phyloP scores from a whole-genome alignment of 2,113 vertebrate species.

The Fulmarus glacialis region DNA sequence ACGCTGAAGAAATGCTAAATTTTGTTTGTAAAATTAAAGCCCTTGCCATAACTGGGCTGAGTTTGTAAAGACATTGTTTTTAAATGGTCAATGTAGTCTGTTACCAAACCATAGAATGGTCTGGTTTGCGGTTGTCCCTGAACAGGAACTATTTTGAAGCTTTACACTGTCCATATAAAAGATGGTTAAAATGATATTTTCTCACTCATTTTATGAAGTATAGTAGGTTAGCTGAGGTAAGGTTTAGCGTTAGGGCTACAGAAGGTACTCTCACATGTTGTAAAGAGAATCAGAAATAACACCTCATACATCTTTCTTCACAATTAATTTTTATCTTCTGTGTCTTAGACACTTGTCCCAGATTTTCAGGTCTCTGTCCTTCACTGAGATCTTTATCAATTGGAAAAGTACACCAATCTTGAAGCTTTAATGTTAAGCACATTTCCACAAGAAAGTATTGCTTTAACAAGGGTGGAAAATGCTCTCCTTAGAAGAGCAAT shows the following conservation, averaged over 20 bases:
- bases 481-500: slow-evolving; percentile 70
- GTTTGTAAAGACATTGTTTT: not conserved
- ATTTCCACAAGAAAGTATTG: slow-evolving; percentile 73
- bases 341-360: slow-evolving; percentile 3
- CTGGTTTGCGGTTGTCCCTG: not conserved
- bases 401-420: slow-evolving; percentile 36
- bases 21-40: not conserved
- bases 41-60: not conserved
- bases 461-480: slow-evolving; percentile 76
- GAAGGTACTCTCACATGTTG: not conserved
- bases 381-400: slow-evolving; percentile 44
- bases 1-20: not conserved
- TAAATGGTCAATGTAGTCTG: not conserved
- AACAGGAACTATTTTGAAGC: not conserved
- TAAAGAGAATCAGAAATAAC: not conserved
- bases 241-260: not conserved
- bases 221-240: not conserved
- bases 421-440: slow-evolving; percentile 67
- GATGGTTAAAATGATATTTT: not conserved
- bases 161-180: not conserved
- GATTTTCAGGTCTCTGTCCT: slow-evolving; percentile 50
- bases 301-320: not conserved
- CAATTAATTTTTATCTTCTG: slow-evolving; percentile 52
- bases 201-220: not conserved
- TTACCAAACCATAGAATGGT: not conserved